These are phyloP conservation scores for Plectropomus leopardus DNA, from an alignment of 2,113 vertebrate species.

Conservation along the genomic window DNA sequence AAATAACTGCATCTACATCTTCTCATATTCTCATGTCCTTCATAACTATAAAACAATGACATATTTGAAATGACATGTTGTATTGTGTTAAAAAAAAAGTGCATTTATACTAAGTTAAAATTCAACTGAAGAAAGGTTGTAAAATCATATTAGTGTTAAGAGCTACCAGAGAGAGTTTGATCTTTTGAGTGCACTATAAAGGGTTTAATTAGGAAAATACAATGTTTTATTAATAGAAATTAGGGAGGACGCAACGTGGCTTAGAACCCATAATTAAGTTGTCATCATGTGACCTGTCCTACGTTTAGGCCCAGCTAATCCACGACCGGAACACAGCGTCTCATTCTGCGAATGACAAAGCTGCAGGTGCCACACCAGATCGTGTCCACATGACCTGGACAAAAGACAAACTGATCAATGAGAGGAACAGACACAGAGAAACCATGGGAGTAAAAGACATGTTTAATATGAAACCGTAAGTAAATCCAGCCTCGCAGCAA, in stretches of 20 bases:
- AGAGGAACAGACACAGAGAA: conserved; percentile 90
- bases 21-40: neutral
- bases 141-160: neutral
- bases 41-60: neutral
- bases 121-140: neutral
- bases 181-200: neutral
- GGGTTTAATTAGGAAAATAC: neutral
- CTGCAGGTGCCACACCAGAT: conserved; percentile 75
- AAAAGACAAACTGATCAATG: conserved; percentile 90
- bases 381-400: conserved; percentile 98
- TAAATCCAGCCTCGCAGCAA: conserved; percentile 38
- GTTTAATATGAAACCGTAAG: conserved; percentile 97
- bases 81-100: neutral
- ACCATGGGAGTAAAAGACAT: conserved; percentile 88
- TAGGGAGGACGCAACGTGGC: neutral
- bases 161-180: neutral
- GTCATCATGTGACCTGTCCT: neutral
- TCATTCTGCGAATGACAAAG: conserved; percentile 78
- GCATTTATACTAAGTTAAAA: neutral
- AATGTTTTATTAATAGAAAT: neutral
- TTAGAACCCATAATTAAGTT: neutral
- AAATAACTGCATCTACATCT: neutral
- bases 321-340: conserved; percentile 92
- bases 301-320: conserved; percentile 90
- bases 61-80: neutral